These are phyloP conservation scores for Lordiphosa stackelbergi DNA, from an alignment of 1,140 invertebrate species.

Conservation along the genomic window DNA sequence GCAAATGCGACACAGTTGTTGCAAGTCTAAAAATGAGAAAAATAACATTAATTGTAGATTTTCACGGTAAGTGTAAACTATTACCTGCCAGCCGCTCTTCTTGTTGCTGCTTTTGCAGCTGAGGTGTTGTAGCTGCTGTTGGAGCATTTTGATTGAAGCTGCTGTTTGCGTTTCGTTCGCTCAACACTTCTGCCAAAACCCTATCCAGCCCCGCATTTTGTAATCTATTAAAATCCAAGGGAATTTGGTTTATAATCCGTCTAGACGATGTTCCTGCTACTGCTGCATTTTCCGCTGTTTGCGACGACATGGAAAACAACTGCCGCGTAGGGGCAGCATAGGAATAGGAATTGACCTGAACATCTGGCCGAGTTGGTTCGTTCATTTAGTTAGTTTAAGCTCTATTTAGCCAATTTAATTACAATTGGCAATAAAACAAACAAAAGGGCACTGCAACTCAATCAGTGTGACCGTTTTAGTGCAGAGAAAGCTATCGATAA, in stretches of 20 bases:
- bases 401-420: background rate
- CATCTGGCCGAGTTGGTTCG: background rate
- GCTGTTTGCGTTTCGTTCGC: slow-evolving; percentile 1
- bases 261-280: background rate
- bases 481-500: no score
- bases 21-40: background rate
- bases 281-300: no score
- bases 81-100: no score
- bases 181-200: slow-evolving; percentile 1
- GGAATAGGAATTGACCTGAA: no score
- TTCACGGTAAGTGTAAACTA: no score
- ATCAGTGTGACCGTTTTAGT: no score
- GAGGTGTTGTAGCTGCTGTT: background rate
- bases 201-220: slow-evolving; percentile 3
- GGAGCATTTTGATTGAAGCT: background rate
- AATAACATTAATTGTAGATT: no score
- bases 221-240: slow-evolving; percentile 8
- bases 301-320: no score
- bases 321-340: no score
- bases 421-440: background rate
- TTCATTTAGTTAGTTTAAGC: background rate
- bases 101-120: background rate
- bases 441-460: background rate
- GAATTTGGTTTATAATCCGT: slow-evolving; percentile 2
- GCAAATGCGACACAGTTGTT: slow-evolving; percentile 6